These are phyloP conservation scores for Caranx melampygus DNA, from an alignment of 2,113 vertebrate genomes.

Conservation along the genomic window DNA sequence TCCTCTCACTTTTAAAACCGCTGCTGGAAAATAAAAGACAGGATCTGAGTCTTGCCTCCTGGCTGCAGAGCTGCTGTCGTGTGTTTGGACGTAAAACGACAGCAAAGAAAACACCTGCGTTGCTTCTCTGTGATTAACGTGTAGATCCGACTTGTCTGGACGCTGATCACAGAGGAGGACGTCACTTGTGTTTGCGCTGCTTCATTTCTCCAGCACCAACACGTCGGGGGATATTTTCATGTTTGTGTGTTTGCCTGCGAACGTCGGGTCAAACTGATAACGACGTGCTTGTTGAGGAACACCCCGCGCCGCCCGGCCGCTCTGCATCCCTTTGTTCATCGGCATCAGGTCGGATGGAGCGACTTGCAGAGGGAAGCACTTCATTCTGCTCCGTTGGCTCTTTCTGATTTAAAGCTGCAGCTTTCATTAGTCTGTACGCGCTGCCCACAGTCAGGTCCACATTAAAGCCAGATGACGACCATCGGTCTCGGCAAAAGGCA, in stretches of 20 bases:
- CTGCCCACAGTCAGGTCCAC: slow-evolving; percentile 61
- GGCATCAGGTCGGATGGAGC: slow-evolving; percentile 18
- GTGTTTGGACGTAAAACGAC: too few relatives aligned
- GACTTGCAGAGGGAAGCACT: slow-evolving; percentile 54
- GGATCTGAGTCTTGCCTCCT: too few relatives aligned
- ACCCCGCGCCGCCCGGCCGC: neutral
- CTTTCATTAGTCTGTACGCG: slow-evolving; percentile 81
- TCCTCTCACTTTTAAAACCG: too few relatives aligned
- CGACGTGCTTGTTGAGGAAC: slow-evolving; percentile 38
- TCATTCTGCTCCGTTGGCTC: slow-evolving; percentile 64
- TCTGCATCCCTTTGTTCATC: slow-evolving; percentile 26
- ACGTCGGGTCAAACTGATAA: slow-evolving; percentile 32
- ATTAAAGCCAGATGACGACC: slow-evolving; percentile 78
- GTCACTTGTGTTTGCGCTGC: slow-evolving; percentile 25
- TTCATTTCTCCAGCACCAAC: slow-evolving; percentile 9
- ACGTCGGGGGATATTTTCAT: slow-evolving; percentile 20
- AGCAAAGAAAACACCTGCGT: neutral
- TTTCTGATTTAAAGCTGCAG: slow-evolving; percentile 78
- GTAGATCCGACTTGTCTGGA: slow-evolving; percentile 10
- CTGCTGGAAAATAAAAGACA: too few relatives aligned
- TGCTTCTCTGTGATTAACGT: neutral
- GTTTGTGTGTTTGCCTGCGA: neutral
- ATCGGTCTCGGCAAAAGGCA: slow-evolving; percentile 35
- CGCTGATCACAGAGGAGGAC: slow-evolving; percentile 5
- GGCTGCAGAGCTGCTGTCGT: too few relatives aligned